Percentiles rank a stretch among this genome's conserved stretches.
phyloP scores from a whole-genome alignment of 2,888 invertebrate genomes.

The Coremacera marginata region DNA sequence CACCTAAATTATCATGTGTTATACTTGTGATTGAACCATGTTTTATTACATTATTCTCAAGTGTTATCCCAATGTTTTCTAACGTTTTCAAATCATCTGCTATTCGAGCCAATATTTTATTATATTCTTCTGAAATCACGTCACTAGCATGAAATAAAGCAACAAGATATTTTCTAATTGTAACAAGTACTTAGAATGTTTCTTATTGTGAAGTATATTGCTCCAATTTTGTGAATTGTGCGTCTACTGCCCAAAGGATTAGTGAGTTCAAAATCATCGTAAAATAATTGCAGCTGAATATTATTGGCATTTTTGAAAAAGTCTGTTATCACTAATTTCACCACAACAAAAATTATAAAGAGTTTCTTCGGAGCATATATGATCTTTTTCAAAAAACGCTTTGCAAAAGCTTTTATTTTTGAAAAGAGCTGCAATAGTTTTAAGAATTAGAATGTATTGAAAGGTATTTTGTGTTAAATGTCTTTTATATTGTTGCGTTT shows the following conservation, averaged over 20 bases:
- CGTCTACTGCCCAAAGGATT: conserved; percentile 43
- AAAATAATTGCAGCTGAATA: conserved; percentile 13
- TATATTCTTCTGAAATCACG: too few relatives aligned
- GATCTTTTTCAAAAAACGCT: neutral
- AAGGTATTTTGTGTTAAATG: too few relatives aligned
- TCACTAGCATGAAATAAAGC: too few relatives aligned
- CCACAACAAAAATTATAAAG: too few relatives aligned
- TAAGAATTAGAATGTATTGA: neutral
- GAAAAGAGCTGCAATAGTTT: neutral
- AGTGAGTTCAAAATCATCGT: conserved; percentile 44
- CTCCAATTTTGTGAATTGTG: conserved; percentile 45
- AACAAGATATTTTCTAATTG: too few relatives aligned
- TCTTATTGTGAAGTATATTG: conserved; percentile 36
- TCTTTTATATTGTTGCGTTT: too few relatives aligned
- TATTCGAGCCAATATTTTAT: too few relatives aligned
- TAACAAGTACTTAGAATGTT: too few relatives aligned
- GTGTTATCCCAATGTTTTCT: too few relatives aligned
- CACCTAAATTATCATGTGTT: conserved; percentile 42
- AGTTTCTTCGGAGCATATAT: neutral
- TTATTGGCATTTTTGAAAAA: neutral
- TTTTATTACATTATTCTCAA: too few relatives aligned
- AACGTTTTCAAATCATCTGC: too few relatives aligned
- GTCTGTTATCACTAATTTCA: too few relatives aligned
- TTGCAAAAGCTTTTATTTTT: neutral
- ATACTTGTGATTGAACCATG: conserved; percentile 10